Evolutionary conservation across 2,113 vertebrate genomes (phyloP).

Genomic region (Cryptotis parvus): DNA sequence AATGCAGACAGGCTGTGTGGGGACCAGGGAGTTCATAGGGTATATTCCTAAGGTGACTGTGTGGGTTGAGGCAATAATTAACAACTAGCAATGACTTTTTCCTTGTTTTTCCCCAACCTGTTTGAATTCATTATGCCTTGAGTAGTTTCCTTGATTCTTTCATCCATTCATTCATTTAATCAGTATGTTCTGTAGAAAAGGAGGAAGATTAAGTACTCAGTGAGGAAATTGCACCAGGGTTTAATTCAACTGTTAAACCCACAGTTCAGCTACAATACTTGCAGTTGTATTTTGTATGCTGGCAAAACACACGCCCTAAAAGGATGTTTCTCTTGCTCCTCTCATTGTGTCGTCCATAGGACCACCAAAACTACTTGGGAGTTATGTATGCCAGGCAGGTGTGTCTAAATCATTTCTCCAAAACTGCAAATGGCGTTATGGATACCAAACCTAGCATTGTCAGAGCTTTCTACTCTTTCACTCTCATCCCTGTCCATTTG

Average conservation of each 20-base stretch:
- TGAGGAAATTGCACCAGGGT: not conserved
- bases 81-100: not conserved
- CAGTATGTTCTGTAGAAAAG: not conserved
- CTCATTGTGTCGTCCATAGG: too few species aligned
- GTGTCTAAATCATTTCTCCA: not conserved
- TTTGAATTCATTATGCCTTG: not conserved
- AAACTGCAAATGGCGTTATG: not conserved
- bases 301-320: too few species aligned
- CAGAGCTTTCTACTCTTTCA: not conserved
- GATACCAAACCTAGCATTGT: not conserved
- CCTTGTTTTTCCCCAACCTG: not conserved
- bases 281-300: too few species aligned
- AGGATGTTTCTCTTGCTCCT: too few species aligned
- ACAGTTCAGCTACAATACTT: too few species aligned
- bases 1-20: rapidly evolving
- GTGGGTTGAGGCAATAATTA: not conserved
- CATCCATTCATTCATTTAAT: not conserved
- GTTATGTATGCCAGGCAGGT: too few species aligned
- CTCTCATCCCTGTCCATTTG: too few species aligned
- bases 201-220: not conserved
- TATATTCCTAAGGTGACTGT: not conserved
- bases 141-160: not conserved
- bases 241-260: not conserved
- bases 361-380: too few species aligned
- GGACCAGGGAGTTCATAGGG: not conserved